These are phyloP conservation scores for Luscinia megarhynchos DNA, from an alignment of 2,797 vertebrate genomes.

Conservation along the genomic window DNA sequence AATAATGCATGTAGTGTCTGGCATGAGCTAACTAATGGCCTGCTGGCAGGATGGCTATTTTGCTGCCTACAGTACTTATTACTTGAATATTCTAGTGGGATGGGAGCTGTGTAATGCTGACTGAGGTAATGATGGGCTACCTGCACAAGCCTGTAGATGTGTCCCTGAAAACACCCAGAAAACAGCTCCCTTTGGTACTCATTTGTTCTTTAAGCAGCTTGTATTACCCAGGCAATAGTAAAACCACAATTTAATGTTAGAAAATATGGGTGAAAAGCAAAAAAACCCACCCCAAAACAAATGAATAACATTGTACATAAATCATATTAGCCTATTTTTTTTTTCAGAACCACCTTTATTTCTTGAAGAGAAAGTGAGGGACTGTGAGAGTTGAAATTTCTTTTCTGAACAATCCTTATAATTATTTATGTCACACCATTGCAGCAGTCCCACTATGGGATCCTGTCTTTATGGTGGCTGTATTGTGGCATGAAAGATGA, in stretches of 20 bases:
- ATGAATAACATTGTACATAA: neutral
- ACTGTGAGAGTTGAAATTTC: neutral
- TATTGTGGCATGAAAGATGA: neutral
- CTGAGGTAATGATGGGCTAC: slow-evolving; percentile 8
- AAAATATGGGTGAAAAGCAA: neutral
- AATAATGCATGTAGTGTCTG: slow-evolving; percentile 75
- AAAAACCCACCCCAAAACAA: neutral
- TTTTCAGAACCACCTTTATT: neutral
- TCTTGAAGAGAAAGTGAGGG: neutral
- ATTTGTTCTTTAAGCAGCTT: slow-evolving; percentile 15
- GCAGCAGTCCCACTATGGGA: neutral
- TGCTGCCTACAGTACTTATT: slow-evolving; percentile 5
- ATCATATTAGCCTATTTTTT: neutral
- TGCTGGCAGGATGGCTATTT: slow-evolving; percentile 3
- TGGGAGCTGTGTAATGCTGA: neutral
- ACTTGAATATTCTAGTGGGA: slow-evolving; percentile 44
- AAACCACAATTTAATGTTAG: neutral
- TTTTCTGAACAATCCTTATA: neutral
- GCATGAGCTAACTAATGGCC: slow-evolving; percentile 59
- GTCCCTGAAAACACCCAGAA: neutral
- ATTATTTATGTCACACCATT: slow-evolving; percentile 24
- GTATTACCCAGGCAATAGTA: neutral
- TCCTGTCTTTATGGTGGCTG: neutral
- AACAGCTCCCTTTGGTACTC: slow-evolving; percentile 9
- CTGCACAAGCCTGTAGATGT: neutral